phyloP scores from a whole-genome alignment of 2,113 vertebrate genomes.

The Butorides virescens region DNA sequence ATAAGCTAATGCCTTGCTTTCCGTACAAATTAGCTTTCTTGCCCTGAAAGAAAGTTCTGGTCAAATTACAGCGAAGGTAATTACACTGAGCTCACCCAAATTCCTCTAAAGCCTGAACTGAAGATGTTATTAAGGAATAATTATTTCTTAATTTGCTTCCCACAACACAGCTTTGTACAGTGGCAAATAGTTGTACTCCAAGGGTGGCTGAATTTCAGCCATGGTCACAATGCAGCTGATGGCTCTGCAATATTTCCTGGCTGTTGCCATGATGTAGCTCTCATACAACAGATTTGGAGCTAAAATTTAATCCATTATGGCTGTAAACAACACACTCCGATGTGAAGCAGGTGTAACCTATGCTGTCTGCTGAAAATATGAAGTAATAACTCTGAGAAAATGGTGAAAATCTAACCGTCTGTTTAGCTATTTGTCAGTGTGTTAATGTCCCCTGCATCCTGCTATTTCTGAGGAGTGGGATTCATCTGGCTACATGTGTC shows the following conservation, averaged over 20 bases:
- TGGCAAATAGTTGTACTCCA: not conserved
- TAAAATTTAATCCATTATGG: conserved; percentile 48
- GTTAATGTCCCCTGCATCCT: not conserved
- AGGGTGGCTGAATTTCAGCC: not conserved
- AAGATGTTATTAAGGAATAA: not conserved
- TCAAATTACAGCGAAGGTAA: not conserved
- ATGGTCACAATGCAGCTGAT: not conserved
- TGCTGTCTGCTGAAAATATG: conserved; percentile 39
- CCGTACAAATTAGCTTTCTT: not conserved
- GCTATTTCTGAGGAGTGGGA: not conserved
- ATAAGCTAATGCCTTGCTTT: not conserved
- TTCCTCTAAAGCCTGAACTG: not conserved
- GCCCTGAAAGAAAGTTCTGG: not conserved
- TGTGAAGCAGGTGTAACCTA: conserved; percentile 58
- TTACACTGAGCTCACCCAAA: not conserved
- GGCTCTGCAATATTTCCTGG: conserved; percentile 5
- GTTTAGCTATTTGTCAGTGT: conserved; percentile 11
- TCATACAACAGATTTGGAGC: conserved; percentile 40
- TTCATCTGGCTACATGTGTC: not conserved
- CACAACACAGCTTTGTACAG: not conserved
- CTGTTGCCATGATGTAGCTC: not conserved
- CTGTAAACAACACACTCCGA: conserved; percentile 31
- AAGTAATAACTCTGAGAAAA: conserved; percentile 46
- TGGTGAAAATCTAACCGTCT: not conserved
- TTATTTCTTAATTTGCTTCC: not conserved